phyloP scores from a whole-genome alignment of 2,888 invertebrate genomes.

The Bimastos eiseni region DNA sequence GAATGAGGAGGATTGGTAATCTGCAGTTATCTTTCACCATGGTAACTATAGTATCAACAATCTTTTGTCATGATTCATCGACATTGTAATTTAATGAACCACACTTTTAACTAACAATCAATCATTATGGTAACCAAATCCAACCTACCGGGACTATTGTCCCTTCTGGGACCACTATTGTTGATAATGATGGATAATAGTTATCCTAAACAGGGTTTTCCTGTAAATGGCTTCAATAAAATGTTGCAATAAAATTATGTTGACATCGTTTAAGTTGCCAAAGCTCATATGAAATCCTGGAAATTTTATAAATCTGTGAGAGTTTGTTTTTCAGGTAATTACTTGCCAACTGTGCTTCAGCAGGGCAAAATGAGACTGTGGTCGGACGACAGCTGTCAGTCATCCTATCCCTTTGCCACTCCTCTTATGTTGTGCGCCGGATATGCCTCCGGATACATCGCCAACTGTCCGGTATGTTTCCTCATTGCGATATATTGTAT shows the following conservation, averaged over 20 bases:
- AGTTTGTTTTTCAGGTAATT: conserved; percentile 32
- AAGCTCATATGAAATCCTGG: too few species aligned
- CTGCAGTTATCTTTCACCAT: not conserved
- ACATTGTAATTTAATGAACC: not conserved
- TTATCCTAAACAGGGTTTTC: too few species aligned
- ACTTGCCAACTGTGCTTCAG: conserved; percentile 45
- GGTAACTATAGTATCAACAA: not conserved
- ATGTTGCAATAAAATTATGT: too few species aligned
- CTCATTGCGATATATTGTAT: too few species aligned
- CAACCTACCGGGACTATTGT: not conserved
- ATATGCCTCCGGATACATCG: conserved; percentile 53
- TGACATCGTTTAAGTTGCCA: too few species aligned
- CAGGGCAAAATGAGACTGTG: conserved; percentile 55
- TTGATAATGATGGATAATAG: too few species aligned
- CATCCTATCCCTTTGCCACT: conserved; percentile 38
- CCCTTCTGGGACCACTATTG: too few species aligned
- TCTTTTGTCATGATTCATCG: not conserved
- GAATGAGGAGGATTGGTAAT: not conserved
- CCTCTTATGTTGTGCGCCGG: conserved; percentile 53
- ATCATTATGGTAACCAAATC: not conserved
- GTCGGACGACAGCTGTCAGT: conserved; percentile 50
- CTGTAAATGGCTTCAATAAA: too few species aligned
- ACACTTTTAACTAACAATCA: not conserved
- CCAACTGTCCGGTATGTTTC: conserved; percentile 42
- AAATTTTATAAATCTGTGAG: too few species aligned